Conservation (phyloP, 2,888 invertebrate genomes). For the Cephalotes varians region DNA sequence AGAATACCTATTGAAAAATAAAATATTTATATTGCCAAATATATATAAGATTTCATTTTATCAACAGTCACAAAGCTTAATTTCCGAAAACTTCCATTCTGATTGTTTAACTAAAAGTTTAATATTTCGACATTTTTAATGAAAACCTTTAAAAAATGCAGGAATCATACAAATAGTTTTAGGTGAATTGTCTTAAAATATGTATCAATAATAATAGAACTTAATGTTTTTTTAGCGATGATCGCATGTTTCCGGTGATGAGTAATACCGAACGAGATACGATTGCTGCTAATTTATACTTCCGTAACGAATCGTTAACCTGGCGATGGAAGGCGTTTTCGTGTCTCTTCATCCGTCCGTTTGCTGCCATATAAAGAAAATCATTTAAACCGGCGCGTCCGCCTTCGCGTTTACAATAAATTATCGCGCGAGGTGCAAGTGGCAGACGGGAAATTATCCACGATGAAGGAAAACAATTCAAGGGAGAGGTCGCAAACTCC, state of each 20-base stretch:
- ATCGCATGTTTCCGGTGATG: constrained; percentile 31
- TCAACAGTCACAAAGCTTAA: background rate
- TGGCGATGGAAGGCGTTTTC: constrained; percentile 63
- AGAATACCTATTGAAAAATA: background rate
- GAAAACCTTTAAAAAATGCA: background rate
- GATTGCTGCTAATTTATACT: constrained; percentile 49
- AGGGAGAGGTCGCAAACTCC: constrained; percentile 52
- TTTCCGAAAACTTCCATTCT: background rate
- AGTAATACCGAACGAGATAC: constrained; percentile 17
- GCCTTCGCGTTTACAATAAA: constrained; percentile 65
- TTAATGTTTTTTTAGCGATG: constrained; percentile 17
- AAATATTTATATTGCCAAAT: background rate
- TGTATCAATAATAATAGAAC: constrained; percentile 16
- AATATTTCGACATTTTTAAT: background rate
- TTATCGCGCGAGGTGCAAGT: constrained; percentile 60
- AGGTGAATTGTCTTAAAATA: background rate
- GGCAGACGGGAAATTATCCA: constrained; percentile 61
- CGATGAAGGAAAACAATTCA: constrained; percentile 63
- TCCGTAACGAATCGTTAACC: constrained; percentile 50
- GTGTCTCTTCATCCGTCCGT: constrained; percentile 51
- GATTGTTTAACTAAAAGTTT: background rate
- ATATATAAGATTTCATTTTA: background rate
- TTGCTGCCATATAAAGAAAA: constrained; percentile 45
- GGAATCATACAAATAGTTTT: background rate
- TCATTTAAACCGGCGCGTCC: constrained; percentile 65